These are phyloP conservation scores for Latrodectus geometricus DNA, from an alignment of 1,140 invertebrate species.

Conservation along the genomic window DNA sequence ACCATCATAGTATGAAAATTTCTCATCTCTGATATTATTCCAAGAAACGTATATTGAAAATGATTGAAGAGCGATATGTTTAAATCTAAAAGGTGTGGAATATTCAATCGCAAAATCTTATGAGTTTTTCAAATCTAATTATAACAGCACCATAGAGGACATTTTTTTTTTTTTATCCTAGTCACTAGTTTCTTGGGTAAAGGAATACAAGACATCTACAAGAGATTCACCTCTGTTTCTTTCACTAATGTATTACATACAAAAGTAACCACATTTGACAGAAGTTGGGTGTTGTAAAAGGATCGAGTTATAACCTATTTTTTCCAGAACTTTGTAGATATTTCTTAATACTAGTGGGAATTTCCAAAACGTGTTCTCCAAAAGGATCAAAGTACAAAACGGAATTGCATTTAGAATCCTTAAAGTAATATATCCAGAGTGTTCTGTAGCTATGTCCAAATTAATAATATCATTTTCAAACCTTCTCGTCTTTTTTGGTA, in stretches of 20 bases:
- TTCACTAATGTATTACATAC: too few species aligned
- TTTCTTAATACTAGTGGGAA: too few species aligned
- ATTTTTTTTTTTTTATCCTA: slow-evolving; percentile 7
- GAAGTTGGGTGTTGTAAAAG: too few species aligned
- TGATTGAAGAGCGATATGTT: slow-evolving; percentile 9
- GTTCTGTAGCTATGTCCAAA: slow-evolving; percentile 28
- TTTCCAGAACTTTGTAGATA: too few species aligned
- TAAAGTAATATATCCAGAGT: slow-evolving; percentile 38
- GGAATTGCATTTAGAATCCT: slow-evolving; percentile 22
- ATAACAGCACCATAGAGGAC: not conserved
- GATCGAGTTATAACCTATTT: too few species aligned
- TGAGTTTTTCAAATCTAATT: not conserved
- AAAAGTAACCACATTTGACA: too few species aligned
- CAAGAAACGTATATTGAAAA: slow-evolving; percentile 20
- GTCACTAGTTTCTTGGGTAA: not conserved
- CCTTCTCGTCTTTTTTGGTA: too few species aligned
- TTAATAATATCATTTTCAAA: slow-evolving; percentile 17
- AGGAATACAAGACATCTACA: slow-evolving; percentile 3
- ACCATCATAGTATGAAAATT: slow-evolving; percentile 24
- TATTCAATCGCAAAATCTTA: not conserved
- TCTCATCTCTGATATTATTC: slow-evolving; percentile 17
- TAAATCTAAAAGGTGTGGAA: not conserved
- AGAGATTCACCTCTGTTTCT: not conserved
- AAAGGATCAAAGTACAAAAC: slow-evolving; percentile 25
- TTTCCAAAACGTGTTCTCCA: too few species aligned